phyloP scores from a whole-genome alignment of 2,113 vertebrate species.

The Dicentrarchus labrax region DNA sequence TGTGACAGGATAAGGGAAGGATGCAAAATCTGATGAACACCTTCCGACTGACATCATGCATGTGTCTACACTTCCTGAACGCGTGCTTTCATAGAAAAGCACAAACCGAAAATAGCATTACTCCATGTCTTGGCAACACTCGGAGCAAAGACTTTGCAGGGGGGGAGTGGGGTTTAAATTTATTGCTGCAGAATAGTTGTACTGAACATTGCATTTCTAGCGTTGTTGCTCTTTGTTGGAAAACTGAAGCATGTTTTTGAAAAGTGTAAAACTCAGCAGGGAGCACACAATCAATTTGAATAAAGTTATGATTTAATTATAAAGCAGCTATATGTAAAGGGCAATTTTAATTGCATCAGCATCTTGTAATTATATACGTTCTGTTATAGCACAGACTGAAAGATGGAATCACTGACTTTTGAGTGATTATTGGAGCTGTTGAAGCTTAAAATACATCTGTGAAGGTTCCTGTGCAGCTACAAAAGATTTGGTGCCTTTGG shows the following conservation, averaged over 20 bases:
- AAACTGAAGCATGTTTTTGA: neutral
- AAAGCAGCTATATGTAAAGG: neutral
- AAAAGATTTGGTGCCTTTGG: neutral
- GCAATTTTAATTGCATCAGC: neutral
- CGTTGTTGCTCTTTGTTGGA: slow-evolving; percentile 7
- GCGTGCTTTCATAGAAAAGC: slow-evolving; percentile 50
- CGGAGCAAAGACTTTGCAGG: slow-evolving; percentile 28
- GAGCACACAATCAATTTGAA: neutral
- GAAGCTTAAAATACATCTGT: no score
- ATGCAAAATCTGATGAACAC: slow-evolving; percentile 68
- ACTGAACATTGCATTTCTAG: slow-evolving; percentile 1
- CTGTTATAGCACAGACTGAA: neutral
- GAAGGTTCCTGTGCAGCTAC: neutral
- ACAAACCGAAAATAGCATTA: slow-evolving; percentile 75
- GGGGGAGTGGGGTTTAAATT: slow-evolving; percentile 14
- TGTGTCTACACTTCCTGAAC: slow-evolving; percentile 68
- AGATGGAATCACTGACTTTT: neutral
- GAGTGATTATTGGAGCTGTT: neutral
- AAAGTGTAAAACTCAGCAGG: neutral
- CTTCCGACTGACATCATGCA: slow-evolving; percentile 68
- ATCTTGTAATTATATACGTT: slow-evolving; percentile 4
- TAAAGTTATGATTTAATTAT: slow-evolving; percentile 10
- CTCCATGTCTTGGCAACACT: slow-evolving; percentile 66
- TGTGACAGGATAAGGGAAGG: slow-evolving; percentile 54
- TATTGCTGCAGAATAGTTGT: slow-evolving; percentile 24